Base-by-base conservation (phyloP, 2,888 invertebrate genomes). In the Tridacna crocea region DNA sequence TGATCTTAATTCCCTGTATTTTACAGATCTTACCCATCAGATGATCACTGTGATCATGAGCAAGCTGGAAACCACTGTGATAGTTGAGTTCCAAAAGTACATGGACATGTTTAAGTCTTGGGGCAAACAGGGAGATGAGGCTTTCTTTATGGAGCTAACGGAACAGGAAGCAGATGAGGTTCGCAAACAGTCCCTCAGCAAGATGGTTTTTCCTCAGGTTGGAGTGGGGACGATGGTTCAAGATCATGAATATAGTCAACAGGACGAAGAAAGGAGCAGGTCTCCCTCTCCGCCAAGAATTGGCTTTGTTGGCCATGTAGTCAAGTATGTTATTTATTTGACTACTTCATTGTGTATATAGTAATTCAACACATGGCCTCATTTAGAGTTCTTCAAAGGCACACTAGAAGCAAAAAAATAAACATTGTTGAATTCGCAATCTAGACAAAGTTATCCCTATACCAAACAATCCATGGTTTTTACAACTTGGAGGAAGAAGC, bases 221-320 rank as follows among this genome's bases (percentile, higher is more conserved):
- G 74, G 36, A 6, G 11, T 58, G 6, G 47, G 48, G 47, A 13
- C 61, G 11, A 47, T 72, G 61, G 46, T 73, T 0, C 46, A 47
- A 6, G 80, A 84, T 27, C 80, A 81, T 46, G 68, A 73, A 47
- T 84, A 81, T 73, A 84, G 75, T 36, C 79, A 79, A 61, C 82
- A 86, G 10, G 84, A 84, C 13, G 55, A 77, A 19, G 58, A 80
- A 36, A 51, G 72, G 36, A 75, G 74, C 55, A 75, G 88, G 24
- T 88, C 88, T 22, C 87, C 89, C 0, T 88, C 91, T 22, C 89
- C 91, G 11, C 90, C 89, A 2, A 88, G 78, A 70, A 85, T 89
- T 26, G 95, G 88, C 0, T 91, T 91, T 80, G 87, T 80, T 47
- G 91, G 91, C 24, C 88, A 89, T 19, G 83, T 91, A 24, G 84